Evolutionary conservation across 2,797 vertebrate genomes (phyloP).

Genomic region (Numenius phaeopus): DNA sequence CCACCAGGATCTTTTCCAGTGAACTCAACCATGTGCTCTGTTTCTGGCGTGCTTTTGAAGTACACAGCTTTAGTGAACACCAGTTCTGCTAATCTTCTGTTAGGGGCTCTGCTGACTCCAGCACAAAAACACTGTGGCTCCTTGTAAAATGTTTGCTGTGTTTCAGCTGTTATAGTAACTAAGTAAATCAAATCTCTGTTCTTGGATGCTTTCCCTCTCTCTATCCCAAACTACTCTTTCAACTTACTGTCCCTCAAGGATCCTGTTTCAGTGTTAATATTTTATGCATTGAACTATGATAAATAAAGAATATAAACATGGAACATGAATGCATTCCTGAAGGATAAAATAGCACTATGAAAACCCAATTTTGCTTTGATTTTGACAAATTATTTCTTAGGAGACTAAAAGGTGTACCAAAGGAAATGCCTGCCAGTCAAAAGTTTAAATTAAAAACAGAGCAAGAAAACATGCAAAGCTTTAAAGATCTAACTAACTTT

Average conservation of each 20-base stretch:
- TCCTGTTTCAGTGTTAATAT: slow-evolving; percentile 55
- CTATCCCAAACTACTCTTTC: slow-evolving; percentile 28
- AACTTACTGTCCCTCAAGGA: slow-evolving; percentile 42
- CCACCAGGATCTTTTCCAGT: neutral
- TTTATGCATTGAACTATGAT: slow-evolving; percentile 33
- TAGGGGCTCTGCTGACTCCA: neutral
- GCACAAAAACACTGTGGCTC: neutral
- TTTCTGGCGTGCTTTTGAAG: neutral
- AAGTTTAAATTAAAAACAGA: slow-evolving; percentile 50
- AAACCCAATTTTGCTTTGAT: slow-evolving; percentile 19
- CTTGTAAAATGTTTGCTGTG: slow-evolving; percentile 7
- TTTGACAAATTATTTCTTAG: slow-evolving; percentile 36
- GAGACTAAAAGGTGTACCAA: slow-evolving; percentile 42
- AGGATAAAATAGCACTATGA: slow-evolving; percentile 45
- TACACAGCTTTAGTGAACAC: neutral
- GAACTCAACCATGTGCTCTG: neutral
- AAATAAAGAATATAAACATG: slow-evolving; percentile 47
- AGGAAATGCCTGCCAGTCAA: neutral
- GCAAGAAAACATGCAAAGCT: neutral
- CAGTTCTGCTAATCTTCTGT: neutral
- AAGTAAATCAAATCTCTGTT: slow-evolving; percentile 11
- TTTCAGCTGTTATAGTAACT: slow-evolving; percentile 18
- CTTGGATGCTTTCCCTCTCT: slow-evolving; percentile 27
- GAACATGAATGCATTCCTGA: slow-evolving; percentile 47
- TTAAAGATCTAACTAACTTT: neutral